Base-by-base conservation (phyloP, 2,797 vertebrate species). In the Alfaro cultratus region DNA sequence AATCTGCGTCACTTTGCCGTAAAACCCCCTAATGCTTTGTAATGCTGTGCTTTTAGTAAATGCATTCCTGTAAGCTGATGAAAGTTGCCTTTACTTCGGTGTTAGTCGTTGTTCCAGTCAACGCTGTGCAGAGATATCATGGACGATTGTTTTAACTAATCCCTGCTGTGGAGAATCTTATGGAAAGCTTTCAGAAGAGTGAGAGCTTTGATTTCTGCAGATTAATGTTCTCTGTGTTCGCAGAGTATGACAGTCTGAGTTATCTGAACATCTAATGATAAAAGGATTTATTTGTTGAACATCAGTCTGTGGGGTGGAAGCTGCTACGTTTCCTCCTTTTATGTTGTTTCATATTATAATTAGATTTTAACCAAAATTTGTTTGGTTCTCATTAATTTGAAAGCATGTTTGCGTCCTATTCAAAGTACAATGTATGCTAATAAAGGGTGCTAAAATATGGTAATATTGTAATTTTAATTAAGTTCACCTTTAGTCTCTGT, bases 11-110 rank as follows among this genome's bases (percentile, higher is more conserved):
- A 74, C 78, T 87, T 53, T 78, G 76, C 87, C 76, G 79, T 80
- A 78, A 87, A 88, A 86, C 80, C 81, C 83, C 49, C 80, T 87
- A 83, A 90, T 89, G 80, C 83, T 45, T 78, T 86, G 86, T 89
- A 89, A 89, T 83, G 21, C 80, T 67, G 80, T 26, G 39, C 39
- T 39, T 47, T 60, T 62, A 51, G 76, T 64, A 29, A 77, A 82
- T 29, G 46, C 36, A 13, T 62, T 76, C 49, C 71, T 67, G 1
- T 85, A 82, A 86, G 62, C 82, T 82, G 83, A 80, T 71, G 31
- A 64, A 80, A 86, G 82, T 75, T 12, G 18, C 18, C 15, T 82
- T 84, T 67, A 49, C 60, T 75, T 26, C 41, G 15, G 11, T 41
- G 45, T 21, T 67, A 15, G 47, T 8, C 34, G 62, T 53, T 36